phyloP scores from a whole-genome alignment of 1,140 invertebrate species.

The Adoxophyes honmai region DNA sequence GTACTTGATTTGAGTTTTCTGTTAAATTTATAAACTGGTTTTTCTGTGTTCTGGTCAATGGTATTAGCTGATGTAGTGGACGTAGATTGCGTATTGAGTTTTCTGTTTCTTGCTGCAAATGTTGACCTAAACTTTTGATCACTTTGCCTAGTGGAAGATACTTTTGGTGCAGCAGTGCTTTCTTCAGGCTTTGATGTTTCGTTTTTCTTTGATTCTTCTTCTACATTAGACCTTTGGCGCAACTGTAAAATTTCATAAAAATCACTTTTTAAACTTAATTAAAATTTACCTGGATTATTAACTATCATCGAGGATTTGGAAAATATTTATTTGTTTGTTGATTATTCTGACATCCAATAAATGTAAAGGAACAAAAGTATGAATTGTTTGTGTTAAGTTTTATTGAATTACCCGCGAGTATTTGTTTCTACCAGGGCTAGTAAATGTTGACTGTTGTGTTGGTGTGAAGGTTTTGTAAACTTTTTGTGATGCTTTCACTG shows the following conservation, averaged over 20 bases:
- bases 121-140: constrained; percentile 46
- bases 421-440: constrained; percentile 50
- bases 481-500: constrained; percentile 72
- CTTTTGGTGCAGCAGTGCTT: constrained; percentile 27
- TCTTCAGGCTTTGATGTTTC: constrained; percentile 27
- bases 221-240: constrained; percentile 30
- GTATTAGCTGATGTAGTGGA: constrained; percentile 23
- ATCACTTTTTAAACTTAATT: too few relatives aligned
- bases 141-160: constrained; percentile 30
- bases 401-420: constrained; percentile 56
- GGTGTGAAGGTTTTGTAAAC: constrained; percentile 56
- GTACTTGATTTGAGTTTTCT: constrained; percentile 56
- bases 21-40: constrained; percentile 48
- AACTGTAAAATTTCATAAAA: constrained; percentile 27
- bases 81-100: constrained; percentile 34
- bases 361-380: too few relatives aligned
- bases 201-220: constrained; percentile 33
- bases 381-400: not conserved
- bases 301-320: too few relatives aligned
- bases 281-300: too few relatives aligned
- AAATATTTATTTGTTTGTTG: too few relatives aligned
- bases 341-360: too few relatives aligned
- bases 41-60: constrained; percentile 34
- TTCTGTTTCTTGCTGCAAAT: constrained; percentile 47
- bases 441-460: constrained; percentile 50